phyloP scores from a whole-genome alignment of 2,113 vertebrate genomes.

The Spermophilus dauricus region DNA sequence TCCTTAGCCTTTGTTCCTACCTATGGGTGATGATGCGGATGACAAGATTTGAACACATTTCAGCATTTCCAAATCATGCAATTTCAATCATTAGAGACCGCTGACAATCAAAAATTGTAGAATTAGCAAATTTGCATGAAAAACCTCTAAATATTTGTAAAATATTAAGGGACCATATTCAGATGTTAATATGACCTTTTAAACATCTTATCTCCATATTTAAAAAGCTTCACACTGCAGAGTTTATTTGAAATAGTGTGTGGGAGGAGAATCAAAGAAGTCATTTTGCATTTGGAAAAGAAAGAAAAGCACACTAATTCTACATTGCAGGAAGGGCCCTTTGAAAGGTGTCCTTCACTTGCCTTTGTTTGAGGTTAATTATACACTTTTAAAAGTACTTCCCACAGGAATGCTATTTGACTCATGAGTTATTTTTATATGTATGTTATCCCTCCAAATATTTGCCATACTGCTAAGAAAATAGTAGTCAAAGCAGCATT shows the following conservation, averaged over 20 bases:
- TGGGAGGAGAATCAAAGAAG: conserved; percentile 86
- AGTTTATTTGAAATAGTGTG: conserved; percentile 83
- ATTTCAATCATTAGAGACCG: neutral
- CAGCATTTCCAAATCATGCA: neutral
- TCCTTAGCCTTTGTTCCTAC: neutral
- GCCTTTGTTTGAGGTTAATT: conserved; percentile 80
- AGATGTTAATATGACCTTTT: conserved; percentile 84
- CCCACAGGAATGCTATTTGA: conserved; percentile 55
- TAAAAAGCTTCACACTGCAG: conserved; percentile 81
- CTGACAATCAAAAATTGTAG: conserved; percentile 10
- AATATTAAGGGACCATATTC: conserved; percentile 79
- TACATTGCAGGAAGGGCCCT: conserved; percentile 69
- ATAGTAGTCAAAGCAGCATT: conserved; percentile 41
- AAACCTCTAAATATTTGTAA: conserved; percentile 67
- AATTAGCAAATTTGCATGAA: conserved; percentile 10
- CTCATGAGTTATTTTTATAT: conserved; percentile 78
- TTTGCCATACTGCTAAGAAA: conserved; percentile 60
- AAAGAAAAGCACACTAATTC: conserved; percentile 82
- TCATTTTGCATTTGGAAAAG: conserved; percentile 80
- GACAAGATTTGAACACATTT: neutral
- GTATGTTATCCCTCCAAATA: neutral
- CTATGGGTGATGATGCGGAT: neutral
- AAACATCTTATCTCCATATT: conserved; percentile 81
- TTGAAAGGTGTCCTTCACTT: conserved; percentile 83
- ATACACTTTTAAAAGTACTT: conserved; percentile 78